Evolutionary conservation across 2,797 vertebrate genomes (phyloP), one percentile per base, ranked within the genome.

Genomic region (Chloroceryle amazona): DNA sequence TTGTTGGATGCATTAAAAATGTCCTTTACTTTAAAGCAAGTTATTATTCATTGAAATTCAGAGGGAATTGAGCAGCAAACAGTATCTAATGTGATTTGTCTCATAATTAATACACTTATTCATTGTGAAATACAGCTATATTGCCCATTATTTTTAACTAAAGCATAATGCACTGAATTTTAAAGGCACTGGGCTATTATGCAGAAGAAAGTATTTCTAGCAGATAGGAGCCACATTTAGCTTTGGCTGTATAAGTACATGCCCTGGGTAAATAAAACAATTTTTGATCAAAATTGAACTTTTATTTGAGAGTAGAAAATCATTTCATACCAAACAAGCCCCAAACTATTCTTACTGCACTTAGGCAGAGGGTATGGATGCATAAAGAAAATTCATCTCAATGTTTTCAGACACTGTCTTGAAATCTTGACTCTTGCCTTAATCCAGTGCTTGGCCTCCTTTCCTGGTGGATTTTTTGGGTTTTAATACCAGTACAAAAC

Each of bases 31-130:
- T 96, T 96, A 88, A 87, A 93, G 37, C 60, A 93, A 96, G 94
- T 92, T 89, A 89, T 68, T 80, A 96, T 90, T 96, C 78, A 95
- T 80, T 95, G 80, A 94, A 94, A 95, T 96, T 95, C 96, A 86
- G 90, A 93, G 61, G 52, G 90, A 97, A 97, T 16, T 88, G 58
- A 97, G 80, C 81, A 96, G 94, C 84, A 96, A 97, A 94, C 62
- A 91, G 49, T 87, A 91, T 71, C 75, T 94, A 74, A 46, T 54
- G 65, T 95, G 92, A 96, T 97, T 94, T 96, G 74, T 90, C 88
- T 96, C 81, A 44, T 93, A 96, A 96, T 97, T 97, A 97, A 97
- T 82, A 91, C 44, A 94, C 58, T 96, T 95, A 91, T 7, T 96
- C 91, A 94, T 81, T 72, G 21, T 97, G 83, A 96, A 96, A 86